Evolutionary conservation across 2,888 invertebrate species (phyloP).

Genomic region (Labia minor): DNA sequence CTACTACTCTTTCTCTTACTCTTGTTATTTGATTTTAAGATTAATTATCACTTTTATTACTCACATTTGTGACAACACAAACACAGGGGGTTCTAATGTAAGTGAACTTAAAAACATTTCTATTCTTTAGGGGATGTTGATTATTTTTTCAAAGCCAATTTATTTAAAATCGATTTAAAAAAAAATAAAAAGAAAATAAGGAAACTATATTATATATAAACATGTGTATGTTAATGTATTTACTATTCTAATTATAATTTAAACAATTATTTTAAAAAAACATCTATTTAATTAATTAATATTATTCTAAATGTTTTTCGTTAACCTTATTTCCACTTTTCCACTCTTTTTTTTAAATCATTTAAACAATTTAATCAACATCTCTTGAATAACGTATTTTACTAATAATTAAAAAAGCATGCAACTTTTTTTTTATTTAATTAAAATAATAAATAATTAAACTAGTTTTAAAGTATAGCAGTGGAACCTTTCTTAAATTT

Average conservation of each 20-base stretch:
- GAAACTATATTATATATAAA: too few species aligned
- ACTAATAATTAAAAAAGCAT: conserved; percentile 2
- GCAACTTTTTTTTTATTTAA: conserved; percentile 14
- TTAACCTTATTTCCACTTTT: conserved; percentile 17
- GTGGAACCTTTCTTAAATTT: not conserved
- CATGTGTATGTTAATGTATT: too few species aligned
- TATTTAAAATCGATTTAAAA: too few species aligned
- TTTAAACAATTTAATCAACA: conserved; percentile 15
- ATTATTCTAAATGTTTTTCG: not conserved
- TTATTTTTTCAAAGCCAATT: not conserved
- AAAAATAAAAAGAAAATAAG: too few species aligned
- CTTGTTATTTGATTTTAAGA: not conserved
- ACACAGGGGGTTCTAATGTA: conserved; percentile 8
- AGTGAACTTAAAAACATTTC: not conserved
- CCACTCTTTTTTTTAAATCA: too few species aligned
- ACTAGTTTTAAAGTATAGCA: not conserved
- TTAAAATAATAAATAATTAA: conserved; percentile 13
- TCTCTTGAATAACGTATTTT: conserved; percentile 17
- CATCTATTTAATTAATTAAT: not conserved
- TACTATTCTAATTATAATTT: not conserved
- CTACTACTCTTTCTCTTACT: too few species aligned
- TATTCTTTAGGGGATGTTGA: conserved; percentile 1
- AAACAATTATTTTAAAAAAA: conserved; percentile 13
- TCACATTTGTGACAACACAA: conserved; percentile 13
- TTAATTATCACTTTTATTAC: conserved; percentile 5